phyloP scores from a whole-genome alignment of 2,888 invertebrate genomes.

The Cheilosia scutellata region DNA sequence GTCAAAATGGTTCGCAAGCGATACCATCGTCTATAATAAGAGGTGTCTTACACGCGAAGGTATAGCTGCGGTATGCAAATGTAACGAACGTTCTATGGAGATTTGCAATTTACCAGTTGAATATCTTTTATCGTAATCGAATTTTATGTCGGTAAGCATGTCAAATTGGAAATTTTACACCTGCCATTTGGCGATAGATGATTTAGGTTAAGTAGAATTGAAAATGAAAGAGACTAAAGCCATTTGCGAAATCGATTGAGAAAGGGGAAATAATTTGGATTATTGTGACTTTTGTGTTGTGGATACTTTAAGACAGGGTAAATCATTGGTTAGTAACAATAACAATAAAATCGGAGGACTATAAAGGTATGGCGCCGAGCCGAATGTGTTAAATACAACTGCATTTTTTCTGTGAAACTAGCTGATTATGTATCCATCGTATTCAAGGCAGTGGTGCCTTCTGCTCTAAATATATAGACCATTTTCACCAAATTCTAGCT shows the following conservation, averaged over 20 bases:
- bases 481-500: no score
- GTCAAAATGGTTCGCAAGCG: constrained; percentile 44
- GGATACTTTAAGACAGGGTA: no score
- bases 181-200: constrained; percentile 15
- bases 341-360: no score
- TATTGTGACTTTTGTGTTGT: not conserved
- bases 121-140: constrained; percentile 19
- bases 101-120: constrained; percentile 54
- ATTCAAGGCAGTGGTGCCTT: no score
- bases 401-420: no score
- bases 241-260: not conserved
- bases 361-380: no score
- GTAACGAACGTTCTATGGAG: constrained; percentile 21
- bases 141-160: constrained; percentile 10
- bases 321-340: no score
- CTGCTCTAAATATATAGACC: no score
- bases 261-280: not conserved
- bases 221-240: not conserved
- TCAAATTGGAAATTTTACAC: constrained; percentile 31
- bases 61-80: constrained; percentile 18
- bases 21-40: constrained; percentile 21
- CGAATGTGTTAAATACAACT: no score
- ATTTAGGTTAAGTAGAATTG: constrained; percentile 15
- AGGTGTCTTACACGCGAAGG: constrained; percentile 24
- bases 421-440: no score